phyloP scores from a whole-genome alignment of 2,797 vertebrate genomes.

The Urocyon cinereoargenteus region DNA sequence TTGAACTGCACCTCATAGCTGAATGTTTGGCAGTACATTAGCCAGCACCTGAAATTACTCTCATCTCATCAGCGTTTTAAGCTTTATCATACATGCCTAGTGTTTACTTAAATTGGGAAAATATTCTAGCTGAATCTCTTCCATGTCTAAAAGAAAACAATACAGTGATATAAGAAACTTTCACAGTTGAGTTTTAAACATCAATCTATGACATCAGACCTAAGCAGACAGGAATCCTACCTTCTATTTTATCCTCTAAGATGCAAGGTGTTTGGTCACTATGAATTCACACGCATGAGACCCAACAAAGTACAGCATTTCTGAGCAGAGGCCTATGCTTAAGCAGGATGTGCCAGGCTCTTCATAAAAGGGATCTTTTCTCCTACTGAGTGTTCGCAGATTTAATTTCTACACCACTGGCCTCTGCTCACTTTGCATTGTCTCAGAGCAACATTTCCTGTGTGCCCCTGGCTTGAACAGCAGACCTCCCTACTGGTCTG shows the following conservation, averaged over 20 bases:
- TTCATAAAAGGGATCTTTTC: background rate
- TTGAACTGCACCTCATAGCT: slow-evolving; percentile 44
- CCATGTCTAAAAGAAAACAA: slow-evolving; percentile 51
- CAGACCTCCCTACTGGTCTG: background rate
- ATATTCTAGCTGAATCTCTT: slow-evolving; percentile 25
- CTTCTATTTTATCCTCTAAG: background rate
- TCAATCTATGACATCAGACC: background rate
- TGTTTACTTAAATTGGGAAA: slow-evolving; percentile 63
- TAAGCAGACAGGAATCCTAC: background rate
- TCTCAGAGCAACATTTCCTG: background rate
- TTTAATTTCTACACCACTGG: background rate
- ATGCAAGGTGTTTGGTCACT: background rate
- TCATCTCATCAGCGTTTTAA: slow-evolving; percentile 46
- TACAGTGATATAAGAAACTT: background rate
- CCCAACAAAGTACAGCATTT: background rate
- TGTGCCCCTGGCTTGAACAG: background rate
- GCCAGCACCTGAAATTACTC: slow-evolving; percentile 58
- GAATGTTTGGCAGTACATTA: slow-evolving; percentile 38
- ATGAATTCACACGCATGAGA: background rate
- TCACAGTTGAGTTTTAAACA: slow-evolving; percentile 17
- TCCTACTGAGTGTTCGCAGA: background rate
- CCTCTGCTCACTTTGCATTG: background rate
- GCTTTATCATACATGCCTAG: slow-evolving; percentile 67
- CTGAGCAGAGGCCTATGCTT: background rate
- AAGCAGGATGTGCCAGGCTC: background rate